Percentiles rank a stretch among this genome's conserved stretches.
These are phyloP conservation scores for Chaetodon trifascialis DNA, from an alignment of 2,113 vertebrate species.

Conservation along the genomic window DNA sequence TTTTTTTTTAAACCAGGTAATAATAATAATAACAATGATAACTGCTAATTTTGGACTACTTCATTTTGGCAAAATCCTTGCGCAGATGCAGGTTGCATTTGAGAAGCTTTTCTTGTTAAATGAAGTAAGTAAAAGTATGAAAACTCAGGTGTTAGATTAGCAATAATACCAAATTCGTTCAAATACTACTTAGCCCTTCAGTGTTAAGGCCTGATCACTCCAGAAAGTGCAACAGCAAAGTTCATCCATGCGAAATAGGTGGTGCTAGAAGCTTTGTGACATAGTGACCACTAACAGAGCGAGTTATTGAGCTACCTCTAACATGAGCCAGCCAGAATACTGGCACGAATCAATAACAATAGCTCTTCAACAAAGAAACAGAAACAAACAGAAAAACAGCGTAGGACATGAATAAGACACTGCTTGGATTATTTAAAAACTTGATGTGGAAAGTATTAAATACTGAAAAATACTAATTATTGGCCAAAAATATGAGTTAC, in stretches of 20 bases:
- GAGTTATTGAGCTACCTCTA: not conserved
- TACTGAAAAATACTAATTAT: no score
- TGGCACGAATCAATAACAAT: not conserved
- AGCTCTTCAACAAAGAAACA: not conserved
- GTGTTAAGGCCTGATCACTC: no score
- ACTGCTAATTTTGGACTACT: no score
- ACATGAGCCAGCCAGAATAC: no score
- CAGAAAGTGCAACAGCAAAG: no score
- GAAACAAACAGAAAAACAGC: not conserved
- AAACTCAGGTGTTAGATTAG: not conserved
- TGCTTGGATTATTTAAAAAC: not conserved
- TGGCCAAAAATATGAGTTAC: not conserved
- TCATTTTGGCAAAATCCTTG: no score
- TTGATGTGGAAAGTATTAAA: not conserved
- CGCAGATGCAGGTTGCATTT: no score
- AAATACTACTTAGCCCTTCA: not conserved
- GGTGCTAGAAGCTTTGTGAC: no score
- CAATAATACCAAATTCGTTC: not conserved
- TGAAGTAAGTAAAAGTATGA: not conserved
- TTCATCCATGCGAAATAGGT: no score
- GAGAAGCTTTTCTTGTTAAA: no score
- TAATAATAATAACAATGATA: not conserved
- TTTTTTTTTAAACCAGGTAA: not conserved
- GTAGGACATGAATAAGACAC: not conserved
- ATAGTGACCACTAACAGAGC: not conserved